Percentiles rank a stretch among this genome's conserved stretches.
Evolutionary conservation across 2,797 vertebrate genomes (phyloP).

Genomic region (Argentina silus): DNA sequence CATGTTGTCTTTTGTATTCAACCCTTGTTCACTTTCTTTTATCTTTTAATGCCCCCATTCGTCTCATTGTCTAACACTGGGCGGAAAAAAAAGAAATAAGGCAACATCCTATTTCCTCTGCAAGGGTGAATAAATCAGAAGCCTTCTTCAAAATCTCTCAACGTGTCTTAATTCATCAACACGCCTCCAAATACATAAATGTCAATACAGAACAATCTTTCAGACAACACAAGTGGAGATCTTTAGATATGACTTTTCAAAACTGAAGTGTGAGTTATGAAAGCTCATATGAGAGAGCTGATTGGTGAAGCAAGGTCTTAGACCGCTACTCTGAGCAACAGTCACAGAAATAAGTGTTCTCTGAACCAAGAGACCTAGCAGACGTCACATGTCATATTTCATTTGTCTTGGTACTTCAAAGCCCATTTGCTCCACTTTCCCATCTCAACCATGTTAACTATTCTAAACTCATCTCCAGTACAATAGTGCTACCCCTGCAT

Average conservation of each 20-base stretch:
- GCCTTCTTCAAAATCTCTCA: slow-evolving; percentile 47
- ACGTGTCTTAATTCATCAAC: slow-evolving; percentile 43
- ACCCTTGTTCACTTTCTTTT: slow-evolving; percentile 64
- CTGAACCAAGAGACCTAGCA: not conserved
- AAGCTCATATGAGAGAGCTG: not conserved
- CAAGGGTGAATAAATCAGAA: slow-evolving; percentile 64
- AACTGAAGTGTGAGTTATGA: not conserved
- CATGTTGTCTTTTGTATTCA: slow-evolving; percentile 67
- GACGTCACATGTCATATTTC: not conserved
- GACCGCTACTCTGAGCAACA: too few species aligned
- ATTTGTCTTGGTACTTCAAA: not conserved
- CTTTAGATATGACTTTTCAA: not conserved
- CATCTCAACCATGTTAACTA: not conserved
- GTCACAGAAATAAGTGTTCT: not conserved
- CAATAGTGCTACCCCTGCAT: not conserved
- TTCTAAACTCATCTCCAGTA: not conserved
- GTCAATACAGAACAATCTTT: slow-evolving; percentile 26
- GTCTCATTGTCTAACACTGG: slow-evolving; percentile 68
- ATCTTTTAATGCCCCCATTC: slow-evolving; percentile 78
- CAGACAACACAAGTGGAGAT: slow-evolving; percentile 26
- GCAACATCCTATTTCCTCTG: slow-evolving; percentile 58
- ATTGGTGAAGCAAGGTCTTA: too few species aligned
- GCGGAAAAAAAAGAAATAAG: slow-evolving; percentile 59
- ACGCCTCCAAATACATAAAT: slow-evolving; percentile 38
- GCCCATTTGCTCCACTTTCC: not conserved